Conservation (phyloP, 2,797 vertebrate species). For the Pristis pectinata region DNA sequence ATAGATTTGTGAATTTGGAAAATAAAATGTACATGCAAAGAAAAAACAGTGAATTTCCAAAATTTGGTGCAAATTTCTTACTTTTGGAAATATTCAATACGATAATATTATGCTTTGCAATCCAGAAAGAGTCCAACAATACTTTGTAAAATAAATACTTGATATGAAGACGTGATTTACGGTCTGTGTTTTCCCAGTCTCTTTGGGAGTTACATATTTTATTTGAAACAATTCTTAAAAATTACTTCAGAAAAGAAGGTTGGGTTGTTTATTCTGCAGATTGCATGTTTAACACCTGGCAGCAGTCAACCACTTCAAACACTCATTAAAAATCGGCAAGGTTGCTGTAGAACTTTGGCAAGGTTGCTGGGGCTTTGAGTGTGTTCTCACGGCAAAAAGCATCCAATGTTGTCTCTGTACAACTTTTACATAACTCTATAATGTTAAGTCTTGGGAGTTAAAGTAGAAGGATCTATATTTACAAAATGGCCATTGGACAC, state of each 20-base stretch:
- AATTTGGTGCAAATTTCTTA: background rate
- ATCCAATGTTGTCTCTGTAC: background rate
- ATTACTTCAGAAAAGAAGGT: background rate
- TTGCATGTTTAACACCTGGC: background rate
- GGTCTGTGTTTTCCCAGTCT: background rate
- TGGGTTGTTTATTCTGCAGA: background rate
- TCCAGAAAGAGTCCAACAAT: background rate
- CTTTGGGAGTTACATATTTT: background rate
- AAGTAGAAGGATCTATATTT: background rate
- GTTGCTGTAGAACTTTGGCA: background rate
- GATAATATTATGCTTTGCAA: background rate
- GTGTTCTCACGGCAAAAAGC: background rate
- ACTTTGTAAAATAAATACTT: conserved; percentile 5
- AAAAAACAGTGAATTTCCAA: background rate
- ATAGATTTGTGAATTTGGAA: background rate
- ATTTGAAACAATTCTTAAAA: background rate
- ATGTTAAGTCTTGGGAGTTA: background rate
- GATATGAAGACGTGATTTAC: background rate
- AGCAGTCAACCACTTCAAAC: background rate
- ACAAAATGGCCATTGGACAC: background rate
- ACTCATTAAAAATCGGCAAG: background rate
- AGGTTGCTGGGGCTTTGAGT: background rate
- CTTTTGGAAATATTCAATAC: conserved; percentile 1
- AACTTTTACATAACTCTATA: background rate
- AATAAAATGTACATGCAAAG: background rate